These are phyloP conservation scores for Mimachlamys varia DNA, from an alignment of 2,888 invertebrate species.

Conservation along the genomic window DNA sequence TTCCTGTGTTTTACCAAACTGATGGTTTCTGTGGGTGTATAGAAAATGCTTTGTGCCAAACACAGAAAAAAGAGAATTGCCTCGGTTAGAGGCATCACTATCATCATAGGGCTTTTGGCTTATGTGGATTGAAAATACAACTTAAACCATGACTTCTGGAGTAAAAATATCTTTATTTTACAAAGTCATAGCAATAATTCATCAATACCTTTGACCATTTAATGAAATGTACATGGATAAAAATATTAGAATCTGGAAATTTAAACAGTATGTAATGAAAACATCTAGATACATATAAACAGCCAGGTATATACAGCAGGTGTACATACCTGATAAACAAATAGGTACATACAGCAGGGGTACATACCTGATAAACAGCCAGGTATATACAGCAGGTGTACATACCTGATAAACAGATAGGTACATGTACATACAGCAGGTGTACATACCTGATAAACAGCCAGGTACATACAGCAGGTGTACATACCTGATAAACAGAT, in stretches of 20 bases:
- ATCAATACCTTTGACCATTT: not conserved
- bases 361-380: no score
- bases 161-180: constrained; percentile 10
- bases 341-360: no score
- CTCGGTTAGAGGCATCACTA: not conserved
- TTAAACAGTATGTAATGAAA: not conserved
- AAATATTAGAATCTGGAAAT: not conserved
- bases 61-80: not conserved
- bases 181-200: not conserved
- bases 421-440: no score
- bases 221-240: not conserved
- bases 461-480: no score
- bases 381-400: no score
- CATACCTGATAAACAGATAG: no score
- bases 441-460: no score
- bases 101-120: not conserved
- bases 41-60: not conserved
- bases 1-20: not conserved
- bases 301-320: no score
- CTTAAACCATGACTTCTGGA: not conserved
- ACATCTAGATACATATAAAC: no score
- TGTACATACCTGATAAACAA: no score
- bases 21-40: not conserved
- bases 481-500: no score
- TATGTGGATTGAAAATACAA: not conserved